Evolutionary conservation across 1,140 invertebrate species (phyloP).

Genomic region (Brachionus manjavacas): DNA sequence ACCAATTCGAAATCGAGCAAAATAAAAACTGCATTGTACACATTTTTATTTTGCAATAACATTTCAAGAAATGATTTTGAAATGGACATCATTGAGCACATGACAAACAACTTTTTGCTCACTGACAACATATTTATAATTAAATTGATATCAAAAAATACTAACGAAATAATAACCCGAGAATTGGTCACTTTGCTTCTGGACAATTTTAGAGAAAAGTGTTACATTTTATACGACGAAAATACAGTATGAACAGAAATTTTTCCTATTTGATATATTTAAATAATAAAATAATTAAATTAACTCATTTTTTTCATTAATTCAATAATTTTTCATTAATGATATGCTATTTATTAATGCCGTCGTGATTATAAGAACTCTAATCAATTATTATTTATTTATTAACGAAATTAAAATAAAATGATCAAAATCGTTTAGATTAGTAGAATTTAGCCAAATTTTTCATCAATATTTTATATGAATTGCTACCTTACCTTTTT

Average conservation of each 20-base stretch:
- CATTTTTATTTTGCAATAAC: constrained; percentile 13
- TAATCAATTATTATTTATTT: too few species aligned
- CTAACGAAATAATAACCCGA: background rate
- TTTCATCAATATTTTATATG: too few species aligned
- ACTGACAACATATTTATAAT: constrained; percentile 28
- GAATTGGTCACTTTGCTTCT: constrained; percentile 24
- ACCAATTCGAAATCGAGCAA: background rate
- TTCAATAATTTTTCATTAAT: too few species aligned
- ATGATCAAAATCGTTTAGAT: too few species aligned
- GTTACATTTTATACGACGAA: background rate
- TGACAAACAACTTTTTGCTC: constrained; percentile 4
- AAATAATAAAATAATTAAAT: too few species aligned
- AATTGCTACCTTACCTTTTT: too few species aligned
- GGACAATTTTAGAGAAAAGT: background rate
- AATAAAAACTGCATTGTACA: background rate
- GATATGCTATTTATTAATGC: too few species aligned
- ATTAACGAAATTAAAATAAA: too few species aligned
- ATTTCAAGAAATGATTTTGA: constrained; percentile 18
- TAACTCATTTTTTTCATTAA: too few species aligned
- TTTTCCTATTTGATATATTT: too few species aligned
- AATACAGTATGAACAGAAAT: background rate
- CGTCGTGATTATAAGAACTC: too few species aligned
- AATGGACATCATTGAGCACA: constrained; percentile 22
- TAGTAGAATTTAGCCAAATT: too few species aligned
- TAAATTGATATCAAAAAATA: constrained; percentile 14